Conservation (phyloP, 30 jellyfish, hydroid and myxozoan genomes). For the Chironex yamaguchii region DNA sequence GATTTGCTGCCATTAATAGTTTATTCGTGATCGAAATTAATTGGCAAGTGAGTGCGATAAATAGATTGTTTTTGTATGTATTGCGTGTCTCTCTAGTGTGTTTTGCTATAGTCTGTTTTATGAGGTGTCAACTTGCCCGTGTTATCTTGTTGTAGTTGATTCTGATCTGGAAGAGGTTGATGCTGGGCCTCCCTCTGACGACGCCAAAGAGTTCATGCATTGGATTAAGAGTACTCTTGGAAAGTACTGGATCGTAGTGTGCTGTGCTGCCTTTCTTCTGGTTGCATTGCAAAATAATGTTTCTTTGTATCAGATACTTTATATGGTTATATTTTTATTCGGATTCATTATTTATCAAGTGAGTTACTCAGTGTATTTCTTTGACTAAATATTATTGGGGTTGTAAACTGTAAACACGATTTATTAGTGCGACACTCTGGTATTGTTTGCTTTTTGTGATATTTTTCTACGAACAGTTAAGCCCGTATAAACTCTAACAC, state of each 20-base stretch:
- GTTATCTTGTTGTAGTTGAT: constrained; percentile 56
- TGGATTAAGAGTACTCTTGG: constrained; percentile 87
- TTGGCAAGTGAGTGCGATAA: no score
- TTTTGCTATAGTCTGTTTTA: not conserved
- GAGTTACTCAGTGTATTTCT: no score
- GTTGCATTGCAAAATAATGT: constrained; percentile 97
- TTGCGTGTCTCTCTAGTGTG: not conserved
- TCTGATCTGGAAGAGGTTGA: constrained; percentile 81
- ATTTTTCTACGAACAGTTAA: no score
- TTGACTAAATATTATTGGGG: no score
- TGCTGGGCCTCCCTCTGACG: constrained; percentile 92
- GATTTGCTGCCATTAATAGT: no score
- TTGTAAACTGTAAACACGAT: no score
- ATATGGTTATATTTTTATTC: constrained; percentile 92
- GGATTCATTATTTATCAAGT: constrained; percentile 96
- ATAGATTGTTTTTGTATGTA: no score
- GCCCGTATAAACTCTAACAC: no score
- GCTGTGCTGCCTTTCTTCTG: constrained; percentile 91
- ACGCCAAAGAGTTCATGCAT: constrained; percentile 93
- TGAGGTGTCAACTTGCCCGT: not conserved
- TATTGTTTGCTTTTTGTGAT: no score
- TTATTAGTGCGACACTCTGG: no score
- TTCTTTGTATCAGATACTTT: constrained; percentile 87
- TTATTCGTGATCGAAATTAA: no score
- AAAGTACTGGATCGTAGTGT: constrained; percentile 93